phyloP scores from a whole-genome alignment of 2,888 invertebrate species.

The Diabrotica balteata region DNA sequence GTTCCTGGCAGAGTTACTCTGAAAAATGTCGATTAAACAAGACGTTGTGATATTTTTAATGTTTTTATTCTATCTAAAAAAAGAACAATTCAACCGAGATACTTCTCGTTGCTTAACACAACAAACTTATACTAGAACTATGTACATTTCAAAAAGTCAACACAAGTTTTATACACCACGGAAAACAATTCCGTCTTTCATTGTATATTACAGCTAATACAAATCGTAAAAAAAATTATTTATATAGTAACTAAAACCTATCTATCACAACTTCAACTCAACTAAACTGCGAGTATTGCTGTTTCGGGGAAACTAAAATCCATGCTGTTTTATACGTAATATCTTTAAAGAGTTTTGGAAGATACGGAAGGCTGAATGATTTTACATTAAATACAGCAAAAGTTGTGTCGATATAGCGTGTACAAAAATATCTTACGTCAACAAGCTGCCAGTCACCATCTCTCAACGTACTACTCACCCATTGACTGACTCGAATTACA shows the following conservation, averaged over 20 bases:
- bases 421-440: too few relatives aligned
- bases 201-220: not conserved
- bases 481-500: too few relatives aligned
- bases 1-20: too few relatives aligned
- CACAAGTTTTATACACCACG: conserved; percentile 7
- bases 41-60: too few relatives aligned
- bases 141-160: conserved; percentile 16
- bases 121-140: conserved; percentile 20
- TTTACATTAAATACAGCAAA: too few relatives aligned
- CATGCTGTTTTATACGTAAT: not conserved
- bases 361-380: too few relatives aligned
- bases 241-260: conserved; percentile 10
- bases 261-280: conserved; percentile 10
- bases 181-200: not conserved
- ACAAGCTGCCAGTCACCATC: too few relatives aligned
- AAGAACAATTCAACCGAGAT: not conserved
- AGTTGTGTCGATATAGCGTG: too few relatives aligned
- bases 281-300: conserved; percentile 9
- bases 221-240: conserved; percentile 9
- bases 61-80: too few relatives aligned
- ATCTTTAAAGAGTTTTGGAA: too few relatives aligned
- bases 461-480: too few relatives aligned
- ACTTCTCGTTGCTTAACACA: conserved; percentile 5
- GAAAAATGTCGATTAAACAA: too few relatives aligned
- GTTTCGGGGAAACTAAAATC: not conserved